Percentiles rank a stretch among this genome's conserved stretches.
Evolutionary conservation across 2,113 vertebrate species (phyloP).

Genomic region (Puffinus mauretanicus): DNA sequence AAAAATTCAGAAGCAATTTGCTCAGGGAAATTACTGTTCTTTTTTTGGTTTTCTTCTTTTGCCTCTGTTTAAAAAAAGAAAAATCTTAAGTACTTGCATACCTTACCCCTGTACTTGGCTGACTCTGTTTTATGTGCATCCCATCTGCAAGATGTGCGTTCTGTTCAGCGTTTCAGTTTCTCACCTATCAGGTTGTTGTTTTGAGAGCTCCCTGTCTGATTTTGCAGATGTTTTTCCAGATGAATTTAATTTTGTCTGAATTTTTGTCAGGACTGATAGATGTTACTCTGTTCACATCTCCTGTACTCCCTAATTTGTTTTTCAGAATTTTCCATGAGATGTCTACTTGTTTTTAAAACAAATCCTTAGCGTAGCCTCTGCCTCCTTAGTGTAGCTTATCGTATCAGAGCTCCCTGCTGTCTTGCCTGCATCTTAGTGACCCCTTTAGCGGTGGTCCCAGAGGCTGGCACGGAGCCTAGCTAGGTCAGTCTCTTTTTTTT

Average conservation of each 20-base stretch:
- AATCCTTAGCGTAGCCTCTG: not conserved
- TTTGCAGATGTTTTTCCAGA: not conserved
- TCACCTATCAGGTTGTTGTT: not conserved
- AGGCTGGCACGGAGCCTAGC: not conserved
- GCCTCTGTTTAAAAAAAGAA: not conserved
- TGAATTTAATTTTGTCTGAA: not conserved
- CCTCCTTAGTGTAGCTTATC: too few relatives aligned
- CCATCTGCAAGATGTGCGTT: not conserved
- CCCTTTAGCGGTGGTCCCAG: not conserved
- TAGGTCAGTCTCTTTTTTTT: not conserved
- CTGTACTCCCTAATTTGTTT: not conserved
- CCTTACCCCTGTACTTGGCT: not conserved
- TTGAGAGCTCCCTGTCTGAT: not conserved
- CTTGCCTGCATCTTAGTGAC: not conserved
- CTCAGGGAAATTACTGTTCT: not conserved
- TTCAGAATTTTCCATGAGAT: not conserved
- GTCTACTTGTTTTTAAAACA: not conserved
- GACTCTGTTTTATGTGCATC: not conserved
- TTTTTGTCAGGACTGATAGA: not conserved
- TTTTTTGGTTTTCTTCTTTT: not conserved
- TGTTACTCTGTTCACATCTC: not conserved
- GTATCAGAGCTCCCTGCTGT: not conserved
- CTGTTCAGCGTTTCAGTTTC: not conserved
- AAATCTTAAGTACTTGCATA: not conserved
- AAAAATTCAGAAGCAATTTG: not conserved